Conservation (phyloP, 2,797 vertebrate species). For the Sebastes kiyomatsui region DNA sequence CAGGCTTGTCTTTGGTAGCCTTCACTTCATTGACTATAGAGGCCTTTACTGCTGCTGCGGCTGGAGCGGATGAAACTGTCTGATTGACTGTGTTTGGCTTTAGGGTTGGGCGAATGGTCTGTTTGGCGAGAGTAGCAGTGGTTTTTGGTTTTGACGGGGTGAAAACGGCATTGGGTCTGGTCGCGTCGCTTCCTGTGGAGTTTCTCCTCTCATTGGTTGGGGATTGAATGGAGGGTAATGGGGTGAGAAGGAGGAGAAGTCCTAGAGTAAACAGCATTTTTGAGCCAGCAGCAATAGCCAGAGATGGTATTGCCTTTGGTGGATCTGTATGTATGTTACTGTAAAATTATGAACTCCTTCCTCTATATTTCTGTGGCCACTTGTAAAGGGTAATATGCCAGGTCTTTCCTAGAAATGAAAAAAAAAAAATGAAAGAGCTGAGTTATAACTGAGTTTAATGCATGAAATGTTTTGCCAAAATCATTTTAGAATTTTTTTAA, state of each 20-base stretch:
- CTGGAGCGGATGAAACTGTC: constrained; percentile 46
- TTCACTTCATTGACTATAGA: constrained; percentile 54
- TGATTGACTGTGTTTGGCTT: constrained; percentile 71
- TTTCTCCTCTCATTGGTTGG: constrained; percentile 75
- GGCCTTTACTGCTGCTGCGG: constrained; percentile 39
- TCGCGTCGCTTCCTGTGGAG: constrained; percentile 63
- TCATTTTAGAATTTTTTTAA: neutral
- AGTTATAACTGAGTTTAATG: constrained; percentile 34
- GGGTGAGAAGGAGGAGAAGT: constrained; percentile 79
- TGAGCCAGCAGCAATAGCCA: constrained; percentile 51
- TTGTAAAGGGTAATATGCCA: constrained; percentile 42
- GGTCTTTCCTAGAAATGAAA: constrained; percentile 62
- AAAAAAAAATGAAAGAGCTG: constrained; percentile 29
- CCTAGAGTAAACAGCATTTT: constrained; percentile 81
- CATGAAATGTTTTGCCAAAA: constrained; percentile 1
- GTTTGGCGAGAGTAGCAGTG: constrained; percentile 59
- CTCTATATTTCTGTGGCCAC: constrained; percentile 44
- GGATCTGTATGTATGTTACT: constrained; percentile 40
- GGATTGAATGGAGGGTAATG: constrained; percentile 77
- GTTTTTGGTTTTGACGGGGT: constrained; percentile 74
- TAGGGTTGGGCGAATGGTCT: constrained; percentile 46
- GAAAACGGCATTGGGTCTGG: constrained; percentile 61
- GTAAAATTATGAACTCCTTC: constrained; percentile 51
- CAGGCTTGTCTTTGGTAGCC: constrained; percentile 53
- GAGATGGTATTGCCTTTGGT: constrained; percentile 45